These are phyloP conservation scores for Phytoseiulus persimilis DNA, from an alignment of 2,888 invertebrate species.

Conservation along the genomic window DNA sequence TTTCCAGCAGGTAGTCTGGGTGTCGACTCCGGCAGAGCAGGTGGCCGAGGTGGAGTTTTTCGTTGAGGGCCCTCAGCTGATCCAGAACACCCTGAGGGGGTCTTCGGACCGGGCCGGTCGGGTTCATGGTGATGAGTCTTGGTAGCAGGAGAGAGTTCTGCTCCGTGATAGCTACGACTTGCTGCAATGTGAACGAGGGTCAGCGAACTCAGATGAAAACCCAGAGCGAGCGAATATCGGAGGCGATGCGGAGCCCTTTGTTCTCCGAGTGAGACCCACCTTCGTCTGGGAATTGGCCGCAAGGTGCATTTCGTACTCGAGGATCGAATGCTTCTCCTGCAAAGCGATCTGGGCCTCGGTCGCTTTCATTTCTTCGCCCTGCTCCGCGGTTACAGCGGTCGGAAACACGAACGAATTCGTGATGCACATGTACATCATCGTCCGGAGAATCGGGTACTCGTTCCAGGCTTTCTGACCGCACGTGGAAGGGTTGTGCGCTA, in stretches of 20 bases:
- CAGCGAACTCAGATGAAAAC: too few relatives aligned
- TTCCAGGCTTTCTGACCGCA: conserved; percentile 76
- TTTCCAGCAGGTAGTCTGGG: conserved; percentile 82
- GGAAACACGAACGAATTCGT: conserved; percentile 72
- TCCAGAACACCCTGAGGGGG: conserved; percentile 70
- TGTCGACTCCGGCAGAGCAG: conserved; percentile 75
- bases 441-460: conserved; percentile 77
- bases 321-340: conserved; percentile 66
- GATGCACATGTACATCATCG: conserved; percentile 91
- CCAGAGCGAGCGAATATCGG: too few relatives aligned
- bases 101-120: conserved; percentile 57
- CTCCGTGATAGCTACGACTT: conserved; percentile 65
- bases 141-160: conserved; percentile 74
- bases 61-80: conserved; percentile 67
- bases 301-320: conserved; percentile 82
- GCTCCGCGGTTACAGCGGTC: conserved; percentile 58
- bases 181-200: background rate
- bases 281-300: conserved; percentile 68
- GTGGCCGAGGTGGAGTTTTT: conserved; percentile 72
- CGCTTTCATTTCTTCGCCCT: conserved; percentile 57
- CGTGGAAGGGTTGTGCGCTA: conserved; percentile 80
- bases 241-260: too few relatives aligned
- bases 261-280: conserved; percentile 41
- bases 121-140: conserved; percentile 75
- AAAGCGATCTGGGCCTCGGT: conserved; percentile 63